These are phyloP conservation scores for Pampus argenteus DNA, from an alignment of 2,797 vertebrate species.

Conservation along the genomic window DNA sequence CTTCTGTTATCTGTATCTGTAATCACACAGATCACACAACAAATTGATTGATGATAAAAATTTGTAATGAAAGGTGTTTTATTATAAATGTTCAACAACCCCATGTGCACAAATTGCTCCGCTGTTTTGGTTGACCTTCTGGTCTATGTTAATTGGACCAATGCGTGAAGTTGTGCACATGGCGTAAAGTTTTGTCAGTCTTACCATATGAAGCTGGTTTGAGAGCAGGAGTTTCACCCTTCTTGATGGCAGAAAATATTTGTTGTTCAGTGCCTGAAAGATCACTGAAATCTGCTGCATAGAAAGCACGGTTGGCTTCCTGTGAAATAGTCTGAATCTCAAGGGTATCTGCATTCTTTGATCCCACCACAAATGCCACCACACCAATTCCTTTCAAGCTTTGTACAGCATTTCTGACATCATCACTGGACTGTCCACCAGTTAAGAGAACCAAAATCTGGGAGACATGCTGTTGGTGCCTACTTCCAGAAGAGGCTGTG, in stretches of 20 bases:
- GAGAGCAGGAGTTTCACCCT: conserved; percentile 26
- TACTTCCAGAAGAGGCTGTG: conserved; percentile 75
- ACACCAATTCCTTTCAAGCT: conserved; percentile 85
- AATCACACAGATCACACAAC: conserved; percentile 53
- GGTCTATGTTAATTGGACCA: conserved; percentile 3
- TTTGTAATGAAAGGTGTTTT: neutral
- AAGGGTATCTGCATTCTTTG: conserved; percentile 70
- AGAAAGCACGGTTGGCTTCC: conserved; percentile 65
- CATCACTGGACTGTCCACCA: conserved; percentile 76
- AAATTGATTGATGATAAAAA: conserved; percentile 30
- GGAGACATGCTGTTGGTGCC: conserved; percentile 67
- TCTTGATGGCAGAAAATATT: conserved; percentile 59
- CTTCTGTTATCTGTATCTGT: conserved; percentile 74
- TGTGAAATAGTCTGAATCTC: conserved; percentile 78
- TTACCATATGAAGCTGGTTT: conserved; percentile 66
- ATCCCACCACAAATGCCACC: conserved; percentile 75
- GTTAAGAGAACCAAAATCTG: conserved; percentile 77
- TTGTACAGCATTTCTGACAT: conserved; percentile 65
- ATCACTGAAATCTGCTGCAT: conserved; percentile 60
- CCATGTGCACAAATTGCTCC: conserved; percentile 6
- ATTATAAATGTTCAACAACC: conserved; percentile 20
- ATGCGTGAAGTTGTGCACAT: neutral
- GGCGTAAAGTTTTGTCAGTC: conserved; percentile 11
- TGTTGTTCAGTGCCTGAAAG: conserved; percentile 67
- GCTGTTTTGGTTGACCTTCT: neutral